phyloP scores from a whole-genome alignment of 2,797 vertebrate genomes.

The Nannoperca australis region DNA sequence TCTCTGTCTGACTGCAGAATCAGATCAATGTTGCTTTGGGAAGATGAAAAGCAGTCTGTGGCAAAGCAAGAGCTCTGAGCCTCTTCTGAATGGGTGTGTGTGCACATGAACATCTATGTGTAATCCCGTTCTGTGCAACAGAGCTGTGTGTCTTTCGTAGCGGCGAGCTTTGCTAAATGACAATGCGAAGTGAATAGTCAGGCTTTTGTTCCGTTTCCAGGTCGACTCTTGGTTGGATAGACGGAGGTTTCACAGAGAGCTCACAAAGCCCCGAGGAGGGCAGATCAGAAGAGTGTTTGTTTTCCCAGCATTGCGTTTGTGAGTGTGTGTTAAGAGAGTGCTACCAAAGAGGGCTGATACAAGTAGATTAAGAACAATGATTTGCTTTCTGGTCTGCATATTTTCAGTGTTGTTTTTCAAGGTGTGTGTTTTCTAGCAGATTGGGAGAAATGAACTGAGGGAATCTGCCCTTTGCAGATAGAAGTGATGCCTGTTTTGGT shows the following conservation, averaged over 20 bases:
- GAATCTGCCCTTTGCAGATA: constrained; percentile 25
- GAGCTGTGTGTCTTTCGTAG: constrained; percentile 29
- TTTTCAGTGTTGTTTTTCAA: constrained; percentile 41
- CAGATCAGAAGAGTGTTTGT: constrained; percentile 71
- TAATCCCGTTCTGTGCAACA: constrained; percentile 20
- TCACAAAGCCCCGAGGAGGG: constrained; percentile 63
- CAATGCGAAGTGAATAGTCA: constrained; percentile 34
- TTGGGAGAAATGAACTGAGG: constrained; percentile 45
- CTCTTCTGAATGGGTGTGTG: constrained; percentile 13
- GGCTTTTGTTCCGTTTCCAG: constrained; percentile 73
- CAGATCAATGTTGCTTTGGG: constrained; percentile 67
- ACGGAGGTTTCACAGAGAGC: constrained; percentile 63
- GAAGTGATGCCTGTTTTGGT: constrained; percentile 39
- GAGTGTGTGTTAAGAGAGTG: constrained; percentile 30
- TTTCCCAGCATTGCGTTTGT: constrained; percentile 50
- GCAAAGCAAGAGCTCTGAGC: constrained; percentile 10
- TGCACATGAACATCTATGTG: constrained; percentile 20
- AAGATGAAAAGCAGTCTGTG: constrained; percentile 62
- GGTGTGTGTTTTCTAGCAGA: constrained; percentile 45
- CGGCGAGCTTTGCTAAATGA: constrained; percentile 58
- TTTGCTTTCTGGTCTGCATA: constrained; percentile 48
- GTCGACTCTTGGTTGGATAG: constrained; percentile 71
- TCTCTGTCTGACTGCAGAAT: constrained; percentile 68
- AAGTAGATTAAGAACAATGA: constrained; percentile 68
- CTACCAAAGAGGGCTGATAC: constrained; percentile 59